Evolutionary conservation across 2,797 vertebrate genomes (phyloP).

Genomic region (Orestias chungarensis): DNA sequence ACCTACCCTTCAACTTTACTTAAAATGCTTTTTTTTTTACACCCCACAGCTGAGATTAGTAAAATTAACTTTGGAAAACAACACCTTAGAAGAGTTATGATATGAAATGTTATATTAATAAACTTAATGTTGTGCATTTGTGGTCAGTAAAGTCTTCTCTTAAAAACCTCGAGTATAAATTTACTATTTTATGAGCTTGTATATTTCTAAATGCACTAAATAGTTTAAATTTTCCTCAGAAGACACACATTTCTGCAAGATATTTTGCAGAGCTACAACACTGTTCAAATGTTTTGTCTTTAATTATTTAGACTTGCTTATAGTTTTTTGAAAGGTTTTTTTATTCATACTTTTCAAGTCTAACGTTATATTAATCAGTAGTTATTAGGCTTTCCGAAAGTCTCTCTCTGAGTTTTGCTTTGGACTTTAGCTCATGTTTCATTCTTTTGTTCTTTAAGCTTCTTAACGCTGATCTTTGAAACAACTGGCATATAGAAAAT

Average conservation of each 20-base stretch:
- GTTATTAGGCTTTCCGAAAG: neutral
- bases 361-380: neutral
- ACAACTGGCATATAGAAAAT: neutral
- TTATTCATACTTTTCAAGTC: neutral
- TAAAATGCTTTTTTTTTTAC: neutral
- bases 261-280: neutral
- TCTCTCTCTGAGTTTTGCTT: constrained; percentile 3
- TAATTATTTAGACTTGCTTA: neutral
- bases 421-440: neutral
- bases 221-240: neutral
- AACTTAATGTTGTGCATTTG: neutral
- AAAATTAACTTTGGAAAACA: neutral
- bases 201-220: neutral
- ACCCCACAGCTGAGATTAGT: neutral
- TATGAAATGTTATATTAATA: neutral
- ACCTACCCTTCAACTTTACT: neutral
- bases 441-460: neutral
- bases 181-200: too few relatives aligned
- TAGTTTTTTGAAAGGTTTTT: neutral
- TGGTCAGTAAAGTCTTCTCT: neutral
- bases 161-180: neutral
- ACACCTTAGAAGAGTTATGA: neutral
- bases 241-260: neutral
- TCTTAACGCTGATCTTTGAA: neutral
- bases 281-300: neutral